Evolutionary conservation across 2,888 invertebrate species (phyloP).

Genomic region (Chrysopilus asiliformis): DNA sequence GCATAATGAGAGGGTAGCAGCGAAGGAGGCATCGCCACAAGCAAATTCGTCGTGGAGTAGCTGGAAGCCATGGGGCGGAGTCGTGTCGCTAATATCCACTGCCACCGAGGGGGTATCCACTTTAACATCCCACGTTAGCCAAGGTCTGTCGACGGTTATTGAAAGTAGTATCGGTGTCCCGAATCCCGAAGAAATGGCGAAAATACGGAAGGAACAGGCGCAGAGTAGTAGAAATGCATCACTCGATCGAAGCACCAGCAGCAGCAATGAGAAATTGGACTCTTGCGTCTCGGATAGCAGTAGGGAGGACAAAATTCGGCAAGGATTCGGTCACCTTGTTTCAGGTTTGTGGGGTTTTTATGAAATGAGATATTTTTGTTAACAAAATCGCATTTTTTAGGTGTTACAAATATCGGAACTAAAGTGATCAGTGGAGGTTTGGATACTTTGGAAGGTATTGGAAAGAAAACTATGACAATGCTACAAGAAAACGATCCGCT

Average conservation of each 20-base stretch:
- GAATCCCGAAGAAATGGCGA: slow-evolving; percentile 64
- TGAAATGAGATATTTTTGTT: no score
- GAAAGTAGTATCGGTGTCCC: slow-evolving; percentile 75
- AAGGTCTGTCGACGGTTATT: slow-evolving; percentile 62
- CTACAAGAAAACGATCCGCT: slow-evolving; percentile 87
- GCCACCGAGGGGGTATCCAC: slow-evolving; percentile 64
- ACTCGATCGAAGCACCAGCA: background rate
- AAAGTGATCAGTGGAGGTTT: slow-evolving; percentile 68
- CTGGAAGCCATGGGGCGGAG: slow-evolving; percentile 68
- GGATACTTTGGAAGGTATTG: slow-evolving; percentile 83
- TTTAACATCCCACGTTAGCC: slow-evolving; percentile 68
- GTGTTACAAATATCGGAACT: slow-evolving; percentile 37
- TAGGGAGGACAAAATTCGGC: slow-evolving; percentile 5
- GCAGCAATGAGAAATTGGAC: slow-evolving; percentile 3
- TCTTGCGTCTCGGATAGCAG: slow-evolving; percentile 1
- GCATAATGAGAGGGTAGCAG: background rate
- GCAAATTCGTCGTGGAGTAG: slow-evolving; percentile 31
- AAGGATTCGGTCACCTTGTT: slow-evolving; percentile 10
- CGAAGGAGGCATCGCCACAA: slow-evolving; percentile 4
- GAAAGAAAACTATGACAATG: slow-evolving; percentile 89
- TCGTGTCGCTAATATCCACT: slow-evolving; percentile 57
- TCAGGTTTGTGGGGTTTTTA: no score
- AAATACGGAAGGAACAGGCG: slow-evolving; percentile 25
- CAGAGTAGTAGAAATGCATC: background rate
- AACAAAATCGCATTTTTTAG: slow-evolving; percentile 20